phyloP scores from a whole-genome alignment of 2,113 vertebrate genomes.

The Equus przewalskii region DNA sequence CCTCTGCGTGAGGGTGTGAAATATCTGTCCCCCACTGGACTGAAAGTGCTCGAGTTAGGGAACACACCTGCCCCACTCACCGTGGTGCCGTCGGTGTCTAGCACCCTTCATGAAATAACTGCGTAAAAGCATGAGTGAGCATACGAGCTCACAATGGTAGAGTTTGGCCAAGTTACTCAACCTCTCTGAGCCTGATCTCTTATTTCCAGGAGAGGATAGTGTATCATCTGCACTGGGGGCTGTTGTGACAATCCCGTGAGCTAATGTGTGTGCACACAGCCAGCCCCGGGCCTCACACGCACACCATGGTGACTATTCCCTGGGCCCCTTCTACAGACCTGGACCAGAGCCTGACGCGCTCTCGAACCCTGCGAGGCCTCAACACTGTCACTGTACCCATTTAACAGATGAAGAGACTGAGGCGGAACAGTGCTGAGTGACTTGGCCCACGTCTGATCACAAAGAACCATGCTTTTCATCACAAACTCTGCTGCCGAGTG shows the following conservation, averaged over 20 bases:
- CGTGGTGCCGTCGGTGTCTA: fast-evolving
- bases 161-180: not conserved
- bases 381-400: not conserved
- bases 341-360: not conserved
- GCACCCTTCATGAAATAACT: not conserved
- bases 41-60: not conserved
- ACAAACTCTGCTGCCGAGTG: not conserved
- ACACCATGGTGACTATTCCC: not conserved
- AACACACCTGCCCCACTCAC: not conserved
- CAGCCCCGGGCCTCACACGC: not conserved
- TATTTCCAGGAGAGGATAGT: not conserved
- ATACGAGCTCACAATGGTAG: not conserved
- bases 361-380: not conserved
- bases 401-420: not conserved
- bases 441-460: not conserved
- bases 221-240: not conserved
- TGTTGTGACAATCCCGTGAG: not conserved
- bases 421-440: not conserved
- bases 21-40: fast-evolving
- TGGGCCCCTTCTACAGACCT: not conserved
- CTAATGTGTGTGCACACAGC: not conserved
- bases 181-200: not conserved
- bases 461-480: not conserved
- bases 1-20: not conserved
- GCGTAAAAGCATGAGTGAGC: too few species aligned